phyloP scores from a whole-genome alignment of 2,888 invertebrate genomes.

The Pandemis heparana region DNA sequence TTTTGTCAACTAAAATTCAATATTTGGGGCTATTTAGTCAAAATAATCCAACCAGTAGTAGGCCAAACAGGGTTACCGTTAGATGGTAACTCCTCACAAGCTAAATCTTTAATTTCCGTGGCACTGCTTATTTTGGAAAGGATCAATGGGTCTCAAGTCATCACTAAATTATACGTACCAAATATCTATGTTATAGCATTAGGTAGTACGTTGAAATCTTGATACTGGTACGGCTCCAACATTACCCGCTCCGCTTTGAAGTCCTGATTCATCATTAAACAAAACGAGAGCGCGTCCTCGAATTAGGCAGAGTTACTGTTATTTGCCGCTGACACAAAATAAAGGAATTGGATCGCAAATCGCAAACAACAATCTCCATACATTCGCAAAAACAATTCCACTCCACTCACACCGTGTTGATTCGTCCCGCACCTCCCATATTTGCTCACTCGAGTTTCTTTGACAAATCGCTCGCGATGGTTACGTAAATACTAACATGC shows the following conservation, averaged over 20 bases:
- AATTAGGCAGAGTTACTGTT: constrained; percentile 37
- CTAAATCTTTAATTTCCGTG: no score
- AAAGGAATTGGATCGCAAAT: constrained; percentile 42
- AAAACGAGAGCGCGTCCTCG: constrained; percentile 33
- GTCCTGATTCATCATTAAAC: constrained; percentile 36
- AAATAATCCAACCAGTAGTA: background rate
- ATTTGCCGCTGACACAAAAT: constrained; percentile 42
- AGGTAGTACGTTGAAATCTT: background rate
- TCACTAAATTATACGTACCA: no score
- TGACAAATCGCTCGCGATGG: constrained; percentile 69
- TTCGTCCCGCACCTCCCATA: constrained; percentile 53
- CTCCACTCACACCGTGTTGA: constrained; percentile 51
- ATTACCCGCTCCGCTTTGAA: constrained; percentile 15
- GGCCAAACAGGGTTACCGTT: no score
- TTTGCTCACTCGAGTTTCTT: constrained; percentile 64
- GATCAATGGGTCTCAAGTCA: no score
- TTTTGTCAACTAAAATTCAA: no score
- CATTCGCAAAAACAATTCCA: constrained; percentile 51
- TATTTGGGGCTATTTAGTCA: background rate
- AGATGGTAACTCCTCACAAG: no score
- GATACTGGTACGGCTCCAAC: background rate
- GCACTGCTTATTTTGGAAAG: no score
- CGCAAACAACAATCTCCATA: constrained; percentile 46
- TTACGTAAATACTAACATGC: constrained; percentile 58
- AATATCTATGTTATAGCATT: no score